Percentiles rank a stretch among this genome's conserved stretches.
phyloP scores from a whole-genome alignment of 2,797 vertebrate genomes.

The Petrocephalus schoutedeni region DNA sequence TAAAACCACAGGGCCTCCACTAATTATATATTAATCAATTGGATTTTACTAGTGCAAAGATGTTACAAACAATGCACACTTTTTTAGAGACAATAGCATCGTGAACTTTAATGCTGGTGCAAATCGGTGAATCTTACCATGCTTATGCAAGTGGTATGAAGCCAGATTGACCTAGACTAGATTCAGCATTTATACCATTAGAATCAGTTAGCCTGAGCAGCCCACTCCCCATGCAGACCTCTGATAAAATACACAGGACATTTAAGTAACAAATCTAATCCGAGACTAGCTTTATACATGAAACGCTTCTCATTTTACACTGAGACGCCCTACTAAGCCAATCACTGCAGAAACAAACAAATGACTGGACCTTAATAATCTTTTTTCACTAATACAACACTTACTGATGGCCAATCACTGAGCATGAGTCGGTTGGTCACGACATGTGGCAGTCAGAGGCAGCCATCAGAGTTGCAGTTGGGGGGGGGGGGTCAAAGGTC shows the following conservation, averaged over 20 bases:
- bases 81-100: not conserved
- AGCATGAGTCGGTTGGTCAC: not conserved
- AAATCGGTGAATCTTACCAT: not conserved
- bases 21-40: not conserved
- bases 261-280: not conserved
- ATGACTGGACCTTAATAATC: not conserved
- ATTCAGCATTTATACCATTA: not conserved
- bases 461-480: not conserved
- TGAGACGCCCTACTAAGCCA: not conserved
- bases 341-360: conserved; percentile 4
- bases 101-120: not conserved
- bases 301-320: not conserved
- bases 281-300: not conserved
- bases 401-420: not conserved
- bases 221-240: not conserved
- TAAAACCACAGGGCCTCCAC: not conserved
- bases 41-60: not conserved
- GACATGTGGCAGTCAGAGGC: not conserved
- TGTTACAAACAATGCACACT: not conserved
- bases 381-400: not conserved
- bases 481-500: not conserved
- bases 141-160: not conserved
- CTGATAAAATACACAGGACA: not conserved
- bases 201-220: not conserved
- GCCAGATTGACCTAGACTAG: not conserved